phyloP scores from a whole-genome alignment of 2,797 vertebrate species.

The Simalia tracyae region DNA sequence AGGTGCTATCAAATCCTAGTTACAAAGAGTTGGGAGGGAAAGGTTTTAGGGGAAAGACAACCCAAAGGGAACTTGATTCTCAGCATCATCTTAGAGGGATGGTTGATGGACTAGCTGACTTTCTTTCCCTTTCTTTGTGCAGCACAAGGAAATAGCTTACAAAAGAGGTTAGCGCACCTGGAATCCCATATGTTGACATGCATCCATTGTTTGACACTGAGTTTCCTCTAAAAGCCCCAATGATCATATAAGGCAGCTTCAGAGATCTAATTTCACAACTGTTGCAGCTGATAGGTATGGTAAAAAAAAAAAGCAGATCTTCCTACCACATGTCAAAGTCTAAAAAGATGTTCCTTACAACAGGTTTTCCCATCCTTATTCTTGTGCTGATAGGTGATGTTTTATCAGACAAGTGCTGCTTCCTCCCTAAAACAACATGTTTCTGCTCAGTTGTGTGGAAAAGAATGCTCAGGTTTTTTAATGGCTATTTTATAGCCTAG shows the following conservation, averaged over 20 bases:
- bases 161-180: background rate
- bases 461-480: background rate
- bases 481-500: background rate
- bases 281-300: no score
- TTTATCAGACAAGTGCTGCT: no score
- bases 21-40: background rate
- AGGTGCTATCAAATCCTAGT: background rate
- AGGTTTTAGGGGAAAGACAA: background rate
- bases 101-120: background rate
- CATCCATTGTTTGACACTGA: background rate
- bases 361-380: background rate
- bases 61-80: background rate
- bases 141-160: background rate
- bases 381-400: background rate
- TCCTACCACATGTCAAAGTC: background rate
- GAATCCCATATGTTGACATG: background rate
- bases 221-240: background rate
- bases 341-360: background rate
- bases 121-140: background rate
- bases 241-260: background rate
- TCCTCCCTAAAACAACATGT: background rate
- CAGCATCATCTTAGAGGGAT: background rate
- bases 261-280: background rate
- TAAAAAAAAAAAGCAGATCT: background rate
- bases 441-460: conserved; percentile 11